These are phyloP conservation scores for Tricholauxania praeusta DNA, from an alignment of 2,888 invertebrate species.

Conservation along the genomic window DNA sequence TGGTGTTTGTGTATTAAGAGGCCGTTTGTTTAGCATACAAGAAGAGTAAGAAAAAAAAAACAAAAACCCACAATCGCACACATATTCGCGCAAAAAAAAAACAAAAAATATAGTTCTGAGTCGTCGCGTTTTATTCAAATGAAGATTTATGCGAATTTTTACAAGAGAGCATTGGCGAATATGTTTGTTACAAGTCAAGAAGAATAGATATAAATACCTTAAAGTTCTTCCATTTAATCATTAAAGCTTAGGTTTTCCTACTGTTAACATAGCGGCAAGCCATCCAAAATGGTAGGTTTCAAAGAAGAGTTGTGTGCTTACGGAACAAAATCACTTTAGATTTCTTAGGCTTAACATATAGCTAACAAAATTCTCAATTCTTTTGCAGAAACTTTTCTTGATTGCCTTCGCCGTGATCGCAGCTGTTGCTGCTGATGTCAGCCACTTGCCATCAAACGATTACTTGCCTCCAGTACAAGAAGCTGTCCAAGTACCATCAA, in stretches of 20 bases:
- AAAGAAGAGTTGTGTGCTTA: background rate
- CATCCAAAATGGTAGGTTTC: slow-evolving; percentile 45
- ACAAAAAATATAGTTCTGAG: slow-evolving; percentile 15
- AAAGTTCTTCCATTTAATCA: slow-evolving; percentile 60
- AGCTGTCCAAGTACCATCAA: slow-evolving; percentile 39
- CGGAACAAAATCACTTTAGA: too few relatives aligned
- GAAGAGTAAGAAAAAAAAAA: too few relatives aligned
- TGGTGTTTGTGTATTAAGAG: too few relatives aligned
- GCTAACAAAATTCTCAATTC: slow-evolving; percentile 9
- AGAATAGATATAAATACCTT: slow-evolving; percentile 62
- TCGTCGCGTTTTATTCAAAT: slow-evolving; percentile 14
- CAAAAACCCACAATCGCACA: background rate
- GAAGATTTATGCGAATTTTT: slow-evolving; percentile 33
- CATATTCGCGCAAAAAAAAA: background rate
- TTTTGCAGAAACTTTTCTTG: slow-evolving; percentile 60
- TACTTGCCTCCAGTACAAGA: slow-evolving; percentile 50
- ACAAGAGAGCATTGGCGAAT: slow-evolving; percentile 25
- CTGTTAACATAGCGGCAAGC: slow-evolving; percentile 57
- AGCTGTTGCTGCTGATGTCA: slow-evolving; percentile 60
- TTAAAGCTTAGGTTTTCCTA: slow-evolving; percentile 59
- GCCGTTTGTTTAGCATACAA: too few relatives aligned
- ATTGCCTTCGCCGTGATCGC: slow-evolving; percentile 61
- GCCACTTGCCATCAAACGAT: slow-evolving; percentile 60
- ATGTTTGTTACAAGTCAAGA: slow-evolving; percentile 13
- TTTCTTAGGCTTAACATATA: too few relatives aligned